Base-by-base conservation (phyloP, 1,140 invertebrate genomes). In the Nasonia longicornis region DNA sequence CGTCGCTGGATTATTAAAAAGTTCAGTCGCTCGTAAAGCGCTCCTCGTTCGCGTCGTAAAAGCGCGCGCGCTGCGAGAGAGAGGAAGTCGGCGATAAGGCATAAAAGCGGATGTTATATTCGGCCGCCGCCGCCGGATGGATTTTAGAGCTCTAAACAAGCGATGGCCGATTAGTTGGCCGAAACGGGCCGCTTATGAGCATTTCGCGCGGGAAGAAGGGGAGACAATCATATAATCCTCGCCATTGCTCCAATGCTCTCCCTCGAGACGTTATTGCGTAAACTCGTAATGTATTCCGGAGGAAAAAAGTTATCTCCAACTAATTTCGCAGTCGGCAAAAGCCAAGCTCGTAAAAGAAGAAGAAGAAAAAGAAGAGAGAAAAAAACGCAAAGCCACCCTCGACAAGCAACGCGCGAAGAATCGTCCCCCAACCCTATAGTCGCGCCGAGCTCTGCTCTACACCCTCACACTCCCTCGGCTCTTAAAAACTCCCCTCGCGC, bases 1-100 rank as follows among this genome's bases (percentile, higher is more conserved):
- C 86, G 76, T 84, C 85, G 87, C 85, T 85, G 83, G 88, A 89
- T 89, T 90, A 89, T 90, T 89, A 89, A 90, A 90, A 90, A 89
- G 88, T 87, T 87, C 86, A 87, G 85, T 86, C 85, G 86, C 75
- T 86, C 88, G 87, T 89, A 90, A 89, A 89, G 84, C 83, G 83
- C 80, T 70, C 31, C 20, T 67, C 26, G 38, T 7, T 66, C 82
- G 84, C 82, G 77, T 88, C 85, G 85, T 88, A 87, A 87, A 88
- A 87, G 82, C 77, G 20, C 71, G 31, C 31, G 29, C 38, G 77
- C 31, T 67, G 67, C 66, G 8, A 22, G n/a, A 64, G 74, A 48
- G 38, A 38, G 38, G 63, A 74, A 74, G 70, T 74, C 22, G 31
- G 38, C 71, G 63, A 80, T 64, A 77, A 64, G 67, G 31, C 16